Evolutionary conservation across 35 echinoderm and acorn worm genomes (phyloP).

Genomic region (Stichopus chloronotus): DNA sequence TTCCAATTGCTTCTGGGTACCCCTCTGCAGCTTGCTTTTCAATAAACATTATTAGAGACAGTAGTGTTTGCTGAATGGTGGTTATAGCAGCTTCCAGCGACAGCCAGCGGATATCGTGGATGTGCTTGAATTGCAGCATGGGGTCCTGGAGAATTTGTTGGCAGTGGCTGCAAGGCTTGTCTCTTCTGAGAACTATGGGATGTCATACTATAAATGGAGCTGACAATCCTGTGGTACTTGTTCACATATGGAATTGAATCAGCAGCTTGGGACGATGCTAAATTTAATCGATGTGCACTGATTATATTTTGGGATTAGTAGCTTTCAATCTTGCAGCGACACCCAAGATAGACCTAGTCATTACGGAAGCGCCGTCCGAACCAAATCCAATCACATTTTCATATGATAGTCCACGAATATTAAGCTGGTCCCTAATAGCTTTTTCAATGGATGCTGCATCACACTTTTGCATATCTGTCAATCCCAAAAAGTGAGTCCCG

Average conservation of each 20-base stretch:
- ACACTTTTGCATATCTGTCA: constrained; percentile 37
- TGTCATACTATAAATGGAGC: constrained; percentile 14
- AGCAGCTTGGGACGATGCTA: constrained; percentile 17
- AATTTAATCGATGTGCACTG: constrained; percentile 25
- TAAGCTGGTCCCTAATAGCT: neutral
- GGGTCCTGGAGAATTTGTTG: neutral
- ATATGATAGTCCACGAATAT: constrained; percentile 18
- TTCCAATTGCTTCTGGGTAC: neutral
- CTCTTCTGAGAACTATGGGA: constrained; percentile 10
- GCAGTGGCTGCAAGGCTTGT: neutral
- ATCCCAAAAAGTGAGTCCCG: constrained; percentile 12
- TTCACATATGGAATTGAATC: neutral
- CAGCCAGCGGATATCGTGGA: neutral
- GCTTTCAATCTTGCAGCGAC: constrained; percentile 41
- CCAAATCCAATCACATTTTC: constrained; percentile 36
- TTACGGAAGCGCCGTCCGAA: constrained; percentile 20
- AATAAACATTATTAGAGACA: neutral
- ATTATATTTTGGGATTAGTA: constrained; percentile 15
- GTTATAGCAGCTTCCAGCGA: neutral
- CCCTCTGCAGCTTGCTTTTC: constrained; percentile 7
- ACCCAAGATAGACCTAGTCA: constrained; percentile 9
- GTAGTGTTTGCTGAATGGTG: neutral
- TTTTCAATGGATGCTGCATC: constrained; percentile 36
- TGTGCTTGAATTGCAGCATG: constrained; percentile 21
- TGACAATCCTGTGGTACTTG: neutral